These are phyloP conservation scores for Sialia sialis DNA, from an alignment of 2,113 vertebrate species.

Conservation along the genomic window DNA sequence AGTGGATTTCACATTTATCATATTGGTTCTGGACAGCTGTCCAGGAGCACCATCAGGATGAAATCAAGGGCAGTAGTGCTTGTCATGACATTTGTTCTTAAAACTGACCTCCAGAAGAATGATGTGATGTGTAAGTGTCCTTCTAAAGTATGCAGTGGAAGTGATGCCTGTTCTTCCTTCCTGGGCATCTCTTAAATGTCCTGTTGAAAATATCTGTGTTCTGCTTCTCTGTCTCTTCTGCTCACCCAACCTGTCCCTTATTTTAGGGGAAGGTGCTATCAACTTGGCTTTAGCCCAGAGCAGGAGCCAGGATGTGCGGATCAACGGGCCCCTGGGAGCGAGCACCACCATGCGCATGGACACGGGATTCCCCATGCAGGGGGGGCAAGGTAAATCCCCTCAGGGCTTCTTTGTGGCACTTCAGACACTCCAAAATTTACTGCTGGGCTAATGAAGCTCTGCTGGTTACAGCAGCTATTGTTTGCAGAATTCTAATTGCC, in stretches of 20 bases:
- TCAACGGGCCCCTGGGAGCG: conserved; percentile 90
- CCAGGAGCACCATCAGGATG: not conserved
- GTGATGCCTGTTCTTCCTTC: not conserved
- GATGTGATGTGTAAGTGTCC: not conserved
- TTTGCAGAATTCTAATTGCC: not conserved
- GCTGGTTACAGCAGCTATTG: not conserved
- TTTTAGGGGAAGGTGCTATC: conserved; percentile 94
- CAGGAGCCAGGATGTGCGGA: conserved; percentile 89
- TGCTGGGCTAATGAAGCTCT: not conserved
- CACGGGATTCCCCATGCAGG: conserved; percentile 82
- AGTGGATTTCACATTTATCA: not conserved
- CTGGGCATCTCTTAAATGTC: not conserved
- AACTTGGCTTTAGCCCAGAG: conserved; percentile 88
- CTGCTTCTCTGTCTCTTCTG: not conserved
- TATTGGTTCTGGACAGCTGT: not conserved
- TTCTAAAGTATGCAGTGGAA: rapidly evolving
- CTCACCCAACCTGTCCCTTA: not conserved
- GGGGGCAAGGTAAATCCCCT: conserved; percentile 79
- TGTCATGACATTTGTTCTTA: not conserved
- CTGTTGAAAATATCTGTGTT: not conserved
- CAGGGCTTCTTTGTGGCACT: not conserved
- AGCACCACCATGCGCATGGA: conserved; percentile 87
- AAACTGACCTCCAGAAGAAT: not conserved
- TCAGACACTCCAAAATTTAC: not conserved
- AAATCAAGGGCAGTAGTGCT: not conserved